A percentile compares a stretch with the other conserved stretches of the same genome.
phyloP scores from a whole-genome alignment of 2,113 vertebrate genomes.

The Dascyllus trimaculatus region DNA sequence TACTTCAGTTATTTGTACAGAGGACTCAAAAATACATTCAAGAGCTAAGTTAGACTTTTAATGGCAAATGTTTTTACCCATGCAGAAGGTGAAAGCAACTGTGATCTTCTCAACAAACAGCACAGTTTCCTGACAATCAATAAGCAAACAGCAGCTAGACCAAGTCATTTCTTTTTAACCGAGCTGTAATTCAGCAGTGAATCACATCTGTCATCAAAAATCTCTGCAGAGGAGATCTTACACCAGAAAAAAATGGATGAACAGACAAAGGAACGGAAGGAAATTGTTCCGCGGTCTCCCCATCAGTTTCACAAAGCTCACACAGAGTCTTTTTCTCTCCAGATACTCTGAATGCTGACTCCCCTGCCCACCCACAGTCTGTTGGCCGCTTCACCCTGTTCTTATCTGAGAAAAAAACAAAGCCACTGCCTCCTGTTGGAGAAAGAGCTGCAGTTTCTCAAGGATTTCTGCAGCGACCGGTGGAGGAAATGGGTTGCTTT shows the following conservation, averaged over 20 bases:
- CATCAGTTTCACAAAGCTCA: slow-evolving; percentile 13
- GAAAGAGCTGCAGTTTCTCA: slow-evolving; percentile 33
- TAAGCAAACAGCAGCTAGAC: neutral
- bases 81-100: no score
- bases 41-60: no score
- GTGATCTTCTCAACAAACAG: no score
- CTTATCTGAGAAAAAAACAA: slow-evolving; percentile 19
- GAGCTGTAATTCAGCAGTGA: neutral
- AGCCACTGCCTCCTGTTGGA: slow-evolving; percentile 29
- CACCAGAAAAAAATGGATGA: neutral
- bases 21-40: no score
- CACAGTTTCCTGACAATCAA: no score
- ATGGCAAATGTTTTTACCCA: no score
- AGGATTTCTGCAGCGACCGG: neutral
- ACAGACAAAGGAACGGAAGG: slow-evolving; percentile 1
- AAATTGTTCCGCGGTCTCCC: neutral
- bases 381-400: slow-evolving; percentile 37
- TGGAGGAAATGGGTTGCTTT: slow-evolving; percentile 12
- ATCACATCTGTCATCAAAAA: neutral
- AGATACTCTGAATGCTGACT: slow-evolving; percentile 31
- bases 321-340: slow-evolving; percentile 26
- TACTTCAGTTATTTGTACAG: no score
- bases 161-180: neutral
- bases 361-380: slow-evolving; percentile 48
- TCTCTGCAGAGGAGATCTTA: slow-evolving; percentile 1